Evolutionary conservation across 2,113 vertebrate genomes (phyloP), one percentile per base, ranked within the genome.

Genomic region (Anolis sagrei): DNA sequence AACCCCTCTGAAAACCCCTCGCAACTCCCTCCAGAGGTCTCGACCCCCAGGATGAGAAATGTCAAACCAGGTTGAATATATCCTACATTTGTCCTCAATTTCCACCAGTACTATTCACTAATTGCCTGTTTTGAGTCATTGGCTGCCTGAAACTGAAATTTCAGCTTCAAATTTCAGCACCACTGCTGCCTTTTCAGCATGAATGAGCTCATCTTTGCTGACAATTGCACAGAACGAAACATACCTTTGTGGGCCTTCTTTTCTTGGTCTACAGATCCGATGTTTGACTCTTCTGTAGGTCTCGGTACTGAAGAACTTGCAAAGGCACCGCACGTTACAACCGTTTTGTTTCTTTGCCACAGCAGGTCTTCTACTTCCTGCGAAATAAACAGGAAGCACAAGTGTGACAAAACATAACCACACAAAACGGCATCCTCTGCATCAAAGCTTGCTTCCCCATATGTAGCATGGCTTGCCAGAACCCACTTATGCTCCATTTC

Each of bases 321-420:
- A 54, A 87, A 14, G 76, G 89, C 48, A 18, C 87, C 76, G 83
- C 90, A 90, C 76, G 61, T 90, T 87, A 90, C 91, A 90, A 85
- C 89, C 8, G 91, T 93, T 85, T 92, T 79, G 89, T 93, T 96
- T 93, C 93, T 94, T 91, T 94, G 95, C 84, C 95, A 93, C 87
- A 90, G 70, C 93, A 93, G 94, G 88, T 95, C 95, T 86, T 84
- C 86, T 89, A 64, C 96, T 98, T 98, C 98, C 98, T 98, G 97
- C 93, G 89, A 90, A 96, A 96, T 95, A 98, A 98, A 98, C 98
- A 98, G 98, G 98, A 99, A 98, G 95, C 18, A 86, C 92, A 93
- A 89, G 51, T 16, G 86, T 94, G 94, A 95, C 91, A 94, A 90
- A 94, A 94, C 48, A 86, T 81, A 88, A 70, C 92, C 90, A 85